Conservation (phyloP, 2,888 invertebrate species). For the Lycophotia porphyrea region DNA sequence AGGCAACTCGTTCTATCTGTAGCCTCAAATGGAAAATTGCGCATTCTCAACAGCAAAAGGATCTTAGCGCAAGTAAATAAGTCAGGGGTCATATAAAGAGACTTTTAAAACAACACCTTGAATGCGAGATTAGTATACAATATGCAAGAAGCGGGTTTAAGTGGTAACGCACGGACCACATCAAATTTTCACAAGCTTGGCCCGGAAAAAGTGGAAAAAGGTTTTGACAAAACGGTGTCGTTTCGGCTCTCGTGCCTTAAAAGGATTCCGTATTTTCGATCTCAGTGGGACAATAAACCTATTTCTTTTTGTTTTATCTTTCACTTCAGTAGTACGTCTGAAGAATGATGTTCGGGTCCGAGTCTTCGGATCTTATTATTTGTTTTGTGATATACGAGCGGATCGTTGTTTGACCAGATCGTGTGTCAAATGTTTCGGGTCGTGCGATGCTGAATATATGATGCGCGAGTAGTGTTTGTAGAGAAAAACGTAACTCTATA, state of each 20-base stretch:
- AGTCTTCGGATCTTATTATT: slow-evolving; percentile 67
- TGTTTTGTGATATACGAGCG: slow-evolving; percentile 64
- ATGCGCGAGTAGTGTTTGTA: slow-evolving; percentile 3
- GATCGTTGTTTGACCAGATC: slow-evolving; percentile 59
- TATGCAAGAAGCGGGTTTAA: slow-evolving; percentile 72
- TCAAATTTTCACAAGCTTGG: slow-evolving; percentile 76
- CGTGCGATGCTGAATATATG: slow-evolving; percentile 38
- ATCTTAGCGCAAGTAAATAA: slow-evolving; percentile 55
- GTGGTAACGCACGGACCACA: slow-evolving; percentile 72
- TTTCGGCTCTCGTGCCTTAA: slow-evolving; percentile 71
- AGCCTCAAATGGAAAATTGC: slow-evolving; percentile 39
- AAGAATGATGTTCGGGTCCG: slow-evolving; percentile 69
- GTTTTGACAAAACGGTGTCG: slow-evolving; percentile 80
- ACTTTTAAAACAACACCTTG: slow-evolving; percentile 68
- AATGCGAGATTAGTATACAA: slow-evolving; percentile 71
- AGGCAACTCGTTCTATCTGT: slow-evolving; percentile 35
- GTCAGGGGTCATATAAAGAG: slow-evolving; percentile 56
- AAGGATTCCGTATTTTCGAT: slow-evolving; percentile 79
- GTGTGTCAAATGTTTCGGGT: slow-evolving; percentile 61
- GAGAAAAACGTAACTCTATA: not conserved
- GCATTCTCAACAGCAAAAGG: slow-evolving; percentile 52
- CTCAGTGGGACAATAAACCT: slow-evolving; percentile 80
- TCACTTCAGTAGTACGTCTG: slow-evolving; percentile 69
- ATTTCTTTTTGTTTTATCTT: slow-evolving; percentile 81
- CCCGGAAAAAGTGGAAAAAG: slow-evolving; percentile 70